phyloP scores from a whole-genome alignment of 1,140 invertebrate genomes.

The Protaetia brevitarsis region DNA sequence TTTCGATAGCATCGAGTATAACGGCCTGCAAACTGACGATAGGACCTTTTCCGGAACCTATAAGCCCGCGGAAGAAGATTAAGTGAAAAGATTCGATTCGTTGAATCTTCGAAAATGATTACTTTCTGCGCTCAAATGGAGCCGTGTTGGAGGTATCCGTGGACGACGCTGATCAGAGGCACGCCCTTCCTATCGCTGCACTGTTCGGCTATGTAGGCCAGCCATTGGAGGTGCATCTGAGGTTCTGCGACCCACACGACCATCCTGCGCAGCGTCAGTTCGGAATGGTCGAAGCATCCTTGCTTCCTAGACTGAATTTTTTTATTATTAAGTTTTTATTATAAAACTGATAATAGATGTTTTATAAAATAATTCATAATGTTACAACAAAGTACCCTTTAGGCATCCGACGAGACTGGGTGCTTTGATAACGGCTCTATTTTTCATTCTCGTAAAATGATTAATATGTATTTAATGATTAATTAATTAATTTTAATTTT shows the following conservation, averaged over 20 bases:
- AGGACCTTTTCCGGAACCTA: constrained; percentile 55
- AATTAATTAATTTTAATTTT: no score
- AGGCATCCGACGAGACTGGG: no score
- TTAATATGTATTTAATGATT: no score
- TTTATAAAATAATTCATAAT: no score
- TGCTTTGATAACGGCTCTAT: no score
- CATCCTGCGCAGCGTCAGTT: constrained; percentile 73
- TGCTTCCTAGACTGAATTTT: constrained; percentile 38
- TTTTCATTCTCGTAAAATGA: no score
- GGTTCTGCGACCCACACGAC: constrained; percentile 80
- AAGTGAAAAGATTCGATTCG: constrained; percentile 42
- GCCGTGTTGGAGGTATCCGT: constrained; percentile 81
- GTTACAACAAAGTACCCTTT: no score
- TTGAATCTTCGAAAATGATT: constrained; percentile 36
- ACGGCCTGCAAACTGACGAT: constrained; percentile 73
- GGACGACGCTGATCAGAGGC: constrained; percentile 56
- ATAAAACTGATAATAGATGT: constrained; percentile 31
- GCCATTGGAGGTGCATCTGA: constrained; percentile 71
- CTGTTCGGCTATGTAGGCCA: constrained; percentile 76
- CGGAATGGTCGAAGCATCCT: constrained; percentile 40
- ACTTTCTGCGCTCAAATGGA: constrained; percentile 67
- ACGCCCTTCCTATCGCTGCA: constrained; percentile 73
- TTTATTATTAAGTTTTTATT: constrained; percentile 23
- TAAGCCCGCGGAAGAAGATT: constrained; percentile 7
- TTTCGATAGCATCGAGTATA: constrained; percentile 81